phyloP scores from a whole-genome alignment of 2,888 invertebrate genomes.

The Unio pictorum region DNA sequence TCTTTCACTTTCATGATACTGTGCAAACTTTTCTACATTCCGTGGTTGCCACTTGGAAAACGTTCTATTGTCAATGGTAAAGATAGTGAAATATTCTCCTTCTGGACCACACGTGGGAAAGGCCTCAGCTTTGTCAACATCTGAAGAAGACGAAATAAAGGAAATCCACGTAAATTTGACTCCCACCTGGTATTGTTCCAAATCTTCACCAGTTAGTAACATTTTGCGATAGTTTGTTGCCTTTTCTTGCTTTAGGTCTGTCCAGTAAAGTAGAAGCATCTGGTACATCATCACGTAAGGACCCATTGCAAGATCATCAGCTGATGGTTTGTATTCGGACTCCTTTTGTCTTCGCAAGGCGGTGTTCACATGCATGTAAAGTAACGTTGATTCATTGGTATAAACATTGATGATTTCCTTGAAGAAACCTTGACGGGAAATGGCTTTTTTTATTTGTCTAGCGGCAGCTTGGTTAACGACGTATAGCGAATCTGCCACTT shows the following conservation, averaged over 20 bases:
- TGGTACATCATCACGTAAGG: slow-evolving; percentile 24
- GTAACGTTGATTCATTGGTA: slow-evolving; percentile 14
- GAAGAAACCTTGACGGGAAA: slow-evolving; percentile 8
- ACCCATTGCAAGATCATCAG: slow-evolving; percentile 21
- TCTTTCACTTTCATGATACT: slow-evolving; percentile 15
- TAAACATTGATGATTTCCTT: slow-evolving; percentile 11
- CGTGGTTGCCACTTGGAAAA: slow-evolving; percentile 11
- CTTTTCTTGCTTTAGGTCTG: slow-evolving; percentile 6
- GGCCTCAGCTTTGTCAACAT: slow-evolving; percentile 6
- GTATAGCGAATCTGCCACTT: slow-evolving; percentile 12
- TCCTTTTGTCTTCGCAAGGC: slow-evolving; percentile 20
- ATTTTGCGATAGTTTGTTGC: slow-evolving; percentile 18
- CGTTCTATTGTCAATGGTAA: too few relatives aligned
- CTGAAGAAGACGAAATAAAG: slow-evolving; percentile 20
- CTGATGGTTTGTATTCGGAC: slow-evolving; percentile 16
- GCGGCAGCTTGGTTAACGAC: not conserved
- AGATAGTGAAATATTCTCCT: not conserved
- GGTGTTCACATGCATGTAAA: slow-evolving; percentile 20
- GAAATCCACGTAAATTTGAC: slow-evolving; percentile 19
- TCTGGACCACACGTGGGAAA: slow-evolving; percentile 18
- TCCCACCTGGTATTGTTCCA: slow-evolving; percentile 12
- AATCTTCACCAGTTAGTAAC: slow-evolving; percentile 7
- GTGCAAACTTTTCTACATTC: slow-evolving; percentile 12
- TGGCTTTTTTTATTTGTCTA: slow-evolving; percentile 1
- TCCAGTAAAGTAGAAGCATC: slow-evolving; percentile 19